phyloP scores from a whole-genome alignment of 2,888 invertebrate genomes.

The Chalcosyrphus nemorum region DNA sequence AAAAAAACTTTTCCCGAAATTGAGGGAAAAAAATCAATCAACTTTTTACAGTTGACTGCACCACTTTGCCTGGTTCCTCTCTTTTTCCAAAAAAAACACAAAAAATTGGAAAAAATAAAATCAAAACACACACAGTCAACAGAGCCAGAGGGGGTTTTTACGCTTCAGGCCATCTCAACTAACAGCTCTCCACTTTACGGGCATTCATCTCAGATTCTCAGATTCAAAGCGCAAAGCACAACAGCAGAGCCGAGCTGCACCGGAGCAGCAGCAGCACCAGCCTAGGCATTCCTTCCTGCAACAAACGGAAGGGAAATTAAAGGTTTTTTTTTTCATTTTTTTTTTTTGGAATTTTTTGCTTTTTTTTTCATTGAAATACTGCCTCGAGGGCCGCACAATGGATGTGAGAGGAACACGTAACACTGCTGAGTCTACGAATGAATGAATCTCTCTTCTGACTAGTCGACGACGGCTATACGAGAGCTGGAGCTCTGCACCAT shows the following conservation, averaged over 20 bases:
- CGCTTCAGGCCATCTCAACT: conserved; percentile 38
- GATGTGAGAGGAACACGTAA: conserved; percentile 31
- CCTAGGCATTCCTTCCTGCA: conserved; percentile 51
- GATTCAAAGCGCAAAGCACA: conserved; percentile 40
- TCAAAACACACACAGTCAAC: conserved; percentile 48
- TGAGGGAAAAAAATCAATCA: conserved; percentile 60
- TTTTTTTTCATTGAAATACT: conserved; percentile 38
- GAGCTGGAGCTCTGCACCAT: conserved; percentile 48
- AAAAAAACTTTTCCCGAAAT: not conserved
- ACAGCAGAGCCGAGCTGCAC: not conserved
- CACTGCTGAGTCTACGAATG: conserved; percentile 49
- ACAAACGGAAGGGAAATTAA: conserved; percentile 71
- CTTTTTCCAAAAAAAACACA: not conserved
- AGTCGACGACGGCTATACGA: not conserved
- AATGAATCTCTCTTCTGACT: conserved; percentile 37
- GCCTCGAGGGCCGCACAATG: conserved; percentile 56
- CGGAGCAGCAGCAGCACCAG: conserved; percentile 3
- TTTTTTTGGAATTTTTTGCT: conserved; percentile 11
- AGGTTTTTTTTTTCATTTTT: conserved; percentile 46
- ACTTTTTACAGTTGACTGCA: conserved; percentile 54
- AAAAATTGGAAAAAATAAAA: too few relatives aligned
- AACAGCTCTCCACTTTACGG: conserved; percentile 37
- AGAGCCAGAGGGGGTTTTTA: conserved; percentile 42
- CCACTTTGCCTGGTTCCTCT: too few relatives aligned
- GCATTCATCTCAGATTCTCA: conserved; percentile 66